Base-by-base conservation (phyloP, 2,113 vertebrate genomes). In the Tympanuchus pallidicinctus region DNA sequence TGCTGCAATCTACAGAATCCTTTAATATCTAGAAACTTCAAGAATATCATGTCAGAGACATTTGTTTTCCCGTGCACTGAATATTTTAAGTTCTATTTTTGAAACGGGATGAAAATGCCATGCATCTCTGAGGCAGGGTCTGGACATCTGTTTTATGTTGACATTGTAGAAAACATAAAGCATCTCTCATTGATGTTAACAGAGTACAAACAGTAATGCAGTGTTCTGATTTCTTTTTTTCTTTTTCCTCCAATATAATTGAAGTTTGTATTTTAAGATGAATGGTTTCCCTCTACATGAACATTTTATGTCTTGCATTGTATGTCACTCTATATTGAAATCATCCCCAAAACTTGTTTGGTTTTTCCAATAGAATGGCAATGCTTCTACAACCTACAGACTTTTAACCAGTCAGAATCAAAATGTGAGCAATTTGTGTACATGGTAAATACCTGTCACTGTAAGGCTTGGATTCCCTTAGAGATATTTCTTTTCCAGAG, bases 141-240 rank as follows among this genome's bases (percentile, higher is more conserved):
- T 88, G 76, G 91, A 69, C 90, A 88, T 92, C 88, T 89, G 90
- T 89, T 94, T 24, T 75, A 12, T 91, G 85, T 91, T 93, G 88
- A 81, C 85, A 75, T 5, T 94, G 82, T 34, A 72, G 47, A 74
- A 88, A 95, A 91, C 64, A 91, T 60, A 89, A 91, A 92, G 63
- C 61, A 81, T 88, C 48, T 74, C 79, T 92, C 75, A 60, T 85
- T 92, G 75, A 67, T 52, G 69, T 7, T 67, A 64, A 64, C 52
- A 59, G 34, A 74, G 56, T 78, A 40, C 38, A 50, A 92, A 91
- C 28, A 90, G 47, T 54, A 90, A 94, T 64, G 22, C 9, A 66
- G 10, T 67, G 20, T 81, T 91, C 64, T 94, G 69, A 22, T 40
- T 47, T 74, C 66, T 86, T 63, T 59, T 59, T 20, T 59, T n/a